Evolutionary conservation across 2,797 vertebrate species (phyloP).

Genomic region (Sebastes variabilis): DNA sequence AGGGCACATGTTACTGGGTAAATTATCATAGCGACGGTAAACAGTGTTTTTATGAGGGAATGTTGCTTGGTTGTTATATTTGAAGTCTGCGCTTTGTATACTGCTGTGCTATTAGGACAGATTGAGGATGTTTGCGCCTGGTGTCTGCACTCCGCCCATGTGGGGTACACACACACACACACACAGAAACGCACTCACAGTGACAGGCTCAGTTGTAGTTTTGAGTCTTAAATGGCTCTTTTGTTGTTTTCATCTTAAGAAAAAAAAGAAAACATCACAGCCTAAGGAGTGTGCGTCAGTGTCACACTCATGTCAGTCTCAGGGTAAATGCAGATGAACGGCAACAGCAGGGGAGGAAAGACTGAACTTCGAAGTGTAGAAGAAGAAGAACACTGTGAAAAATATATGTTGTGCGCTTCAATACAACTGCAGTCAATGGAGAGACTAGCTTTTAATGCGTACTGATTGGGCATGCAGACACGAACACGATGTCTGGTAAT

Average conservation of each 20-base stretch:
- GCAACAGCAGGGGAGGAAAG: conserved; percentile 62
- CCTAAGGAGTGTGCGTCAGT: conserved; percentile 57
- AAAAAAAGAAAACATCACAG: conserved; percentile 55
- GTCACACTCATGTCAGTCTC: conserved; percentile 69
- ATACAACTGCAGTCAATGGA: not conserved
- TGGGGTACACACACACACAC: conserved; percentile 58
- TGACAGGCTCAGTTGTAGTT: conserved; percentile 64
- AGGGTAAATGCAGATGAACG: conserved; percentile 66
- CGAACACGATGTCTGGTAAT: conserved; percentile 38
- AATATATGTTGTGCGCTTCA: conserved; percentile 33
- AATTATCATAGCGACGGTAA: conserved; percentile 82
- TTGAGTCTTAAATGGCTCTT: conserved; percentile 67
- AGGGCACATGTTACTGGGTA: conserved; percentile 81
- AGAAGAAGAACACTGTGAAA: conserved; percentile 25
- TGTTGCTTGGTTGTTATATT: conserved; percentile 67
- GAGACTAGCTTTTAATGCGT: conserved; percentile 20
- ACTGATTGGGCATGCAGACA: conserved; percentile 14
- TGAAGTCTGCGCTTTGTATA: conserved; percentile 73
- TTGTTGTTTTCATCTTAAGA: conserved; percentile 68
- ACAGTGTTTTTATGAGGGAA: conserved; percentile 78
- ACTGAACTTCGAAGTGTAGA: conserved; percentile 34
- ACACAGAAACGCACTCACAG: conserved; percentile 31
- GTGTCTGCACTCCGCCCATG: conserved; percentile 77
- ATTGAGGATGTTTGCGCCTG: conserved; percentile 82
- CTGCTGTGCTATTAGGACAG: conserved; percentile 77